Base-by-base conservation (phyloP, 2,113 vertebrate species). In the Podarcis cretensis region DNA sequence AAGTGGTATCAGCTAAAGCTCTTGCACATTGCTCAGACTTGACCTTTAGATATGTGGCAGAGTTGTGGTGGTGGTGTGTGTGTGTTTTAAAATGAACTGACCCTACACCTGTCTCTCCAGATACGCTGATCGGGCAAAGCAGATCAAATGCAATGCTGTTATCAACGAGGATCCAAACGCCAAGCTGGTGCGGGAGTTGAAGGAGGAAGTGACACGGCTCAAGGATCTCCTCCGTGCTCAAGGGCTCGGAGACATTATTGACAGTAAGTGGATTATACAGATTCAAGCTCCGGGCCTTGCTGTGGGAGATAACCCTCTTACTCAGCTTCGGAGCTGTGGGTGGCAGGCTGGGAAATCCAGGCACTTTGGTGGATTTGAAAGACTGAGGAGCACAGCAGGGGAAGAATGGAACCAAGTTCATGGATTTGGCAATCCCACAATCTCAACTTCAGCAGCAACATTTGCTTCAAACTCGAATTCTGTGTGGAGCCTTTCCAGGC, bases 161-260 rank as follows among this genome's bases (percentile, higher is more conserved):
- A 99, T 99, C 96, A 99, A 99, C 59, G 99, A 99, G 43, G 99
- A 99, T 95, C 99, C 99, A 93, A 99, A 99, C 32, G 98, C 98
- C 94, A 99, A 99, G 93, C 95, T 99, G 95, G 98, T 99, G 95
- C 97, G 99, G 35, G 99, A 99, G 59, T 96, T 99, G 88, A 99
- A 99, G 94, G 99, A 99, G 89, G 99, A 99, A 96, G 99, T 99
- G 73, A 95, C 98, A 0, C 97, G 99, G 30, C 97, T 99, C 63
- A 99, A 99, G 96, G 99, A 99, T 1, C 98, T 99, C 54, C 98
- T 99, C 85, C 98, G 98, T 10, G 98, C 99, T 35, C 99, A 99
- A 92, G 99, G 99, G 0, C 97, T 99, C 84, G 99, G 99, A 73
- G 99, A 99, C 92, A 99, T 99, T 93, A 97, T 99, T 86, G 99